phyloP scores from a whole-genome alignment of 2,888 invertebrate species.

The Pandemis heparana region DNA sequence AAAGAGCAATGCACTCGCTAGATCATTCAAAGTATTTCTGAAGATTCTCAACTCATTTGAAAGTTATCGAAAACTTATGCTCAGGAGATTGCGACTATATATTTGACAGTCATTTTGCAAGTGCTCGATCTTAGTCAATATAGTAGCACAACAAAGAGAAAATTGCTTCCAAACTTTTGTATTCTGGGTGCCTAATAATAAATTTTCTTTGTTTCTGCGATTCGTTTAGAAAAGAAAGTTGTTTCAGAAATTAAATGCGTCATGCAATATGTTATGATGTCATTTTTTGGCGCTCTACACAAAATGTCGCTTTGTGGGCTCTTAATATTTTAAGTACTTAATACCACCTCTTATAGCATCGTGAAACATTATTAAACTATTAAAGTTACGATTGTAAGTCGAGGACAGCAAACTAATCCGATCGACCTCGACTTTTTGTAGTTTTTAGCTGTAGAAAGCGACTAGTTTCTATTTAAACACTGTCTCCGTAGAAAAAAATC shows the following conservation, averaged over 20 bases:
- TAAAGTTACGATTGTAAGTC: no score
- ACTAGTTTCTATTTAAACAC: no score
- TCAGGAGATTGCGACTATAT: constrained; percentile 17
- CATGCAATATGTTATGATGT: background rate
- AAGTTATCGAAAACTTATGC: constrained; percentile 35
- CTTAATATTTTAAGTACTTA: background rate
- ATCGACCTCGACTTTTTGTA: no score
- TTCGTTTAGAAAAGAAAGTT: background rate
- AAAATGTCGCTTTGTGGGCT: background rate
- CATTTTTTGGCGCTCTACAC: background rate
- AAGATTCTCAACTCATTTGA: constrained; percentile 29
- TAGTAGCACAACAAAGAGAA: constrained; percentile 2
- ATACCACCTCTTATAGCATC: no score
- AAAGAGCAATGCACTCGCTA: constrained; percentile 31
- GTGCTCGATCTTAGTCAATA: background rate
- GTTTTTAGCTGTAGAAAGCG: no score
- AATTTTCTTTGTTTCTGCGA: background rate
- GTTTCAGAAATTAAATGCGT: background rate
- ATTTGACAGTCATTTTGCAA: constrained; percentile 32
- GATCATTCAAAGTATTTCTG: constrained; percentile 12
- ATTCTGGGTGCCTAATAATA: background rate
- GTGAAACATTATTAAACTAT: no score
- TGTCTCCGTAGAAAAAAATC: no score
- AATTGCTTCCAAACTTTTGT: background rate
- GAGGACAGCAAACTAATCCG: no score